Evolutionary conservation across 2,113 vertebrate species (phyloP).

Genomic region (Rallus limicola): DNA sequence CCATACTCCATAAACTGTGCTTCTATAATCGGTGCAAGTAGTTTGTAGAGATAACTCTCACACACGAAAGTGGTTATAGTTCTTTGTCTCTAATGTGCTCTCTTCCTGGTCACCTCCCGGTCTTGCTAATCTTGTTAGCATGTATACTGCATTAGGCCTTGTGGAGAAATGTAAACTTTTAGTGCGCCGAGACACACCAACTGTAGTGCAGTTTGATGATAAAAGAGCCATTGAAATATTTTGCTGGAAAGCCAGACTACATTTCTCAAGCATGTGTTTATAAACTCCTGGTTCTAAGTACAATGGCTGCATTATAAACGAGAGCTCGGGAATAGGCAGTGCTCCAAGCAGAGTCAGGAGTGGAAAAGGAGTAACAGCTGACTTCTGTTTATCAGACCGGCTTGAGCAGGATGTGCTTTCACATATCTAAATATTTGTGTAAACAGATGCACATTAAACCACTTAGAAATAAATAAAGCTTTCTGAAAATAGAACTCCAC

Average conservation of each 20-base stretch:
- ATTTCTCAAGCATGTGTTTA: conserved; percentile 56
- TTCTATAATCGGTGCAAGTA: neutral
- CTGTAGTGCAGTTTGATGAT: conserved; percentile 1
- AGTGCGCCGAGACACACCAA: neutral
- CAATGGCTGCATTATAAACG: conserved; percentile 57
- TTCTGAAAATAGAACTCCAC: conserved; percentile 67
- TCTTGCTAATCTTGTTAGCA: neutral
- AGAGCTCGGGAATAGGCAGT: conserved; percentile 26
- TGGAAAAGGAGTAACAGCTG: conserved; percentile 54
- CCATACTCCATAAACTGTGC: neutral
- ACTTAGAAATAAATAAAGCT: conserved; percentile 64
- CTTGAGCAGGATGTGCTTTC: conserved; percentile 58
- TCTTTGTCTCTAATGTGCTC: neutral
- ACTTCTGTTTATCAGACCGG: conserved; percentile 60
- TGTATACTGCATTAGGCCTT: neutral
- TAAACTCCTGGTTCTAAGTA: conserved; percentile 52
- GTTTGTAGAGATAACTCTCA: neutral
- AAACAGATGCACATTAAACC: conserved; percentile 67
- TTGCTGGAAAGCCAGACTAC: conserved; percentile 43
- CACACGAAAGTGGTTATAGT: neutral
- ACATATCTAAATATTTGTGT: conserved; percentile 69
- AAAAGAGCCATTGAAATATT: conserved; percentile 51
- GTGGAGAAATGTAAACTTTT: neutral
- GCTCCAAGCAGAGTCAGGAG: neutral
- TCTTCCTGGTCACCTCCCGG: neutral